phyloP scores from a whole-genome alignment of 1,140 invertebrate genomes.

The Anastrepha ludens region DNA sequence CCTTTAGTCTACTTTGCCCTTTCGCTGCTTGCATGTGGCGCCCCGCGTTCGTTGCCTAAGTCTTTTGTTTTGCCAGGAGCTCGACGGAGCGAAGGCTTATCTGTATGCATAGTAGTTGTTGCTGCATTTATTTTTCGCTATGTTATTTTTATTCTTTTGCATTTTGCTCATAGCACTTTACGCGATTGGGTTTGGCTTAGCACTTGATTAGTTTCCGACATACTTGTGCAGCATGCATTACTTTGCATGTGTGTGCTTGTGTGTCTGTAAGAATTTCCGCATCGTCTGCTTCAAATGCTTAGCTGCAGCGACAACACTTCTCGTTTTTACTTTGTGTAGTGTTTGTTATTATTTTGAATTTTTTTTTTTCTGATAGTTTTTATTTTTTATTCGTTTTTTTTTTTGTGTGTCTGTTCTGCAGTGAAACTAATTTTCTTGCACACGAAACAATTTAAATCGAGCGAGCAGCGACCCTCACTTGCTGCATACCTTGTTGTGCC shows the following conservation, averaged over 20 bases:
- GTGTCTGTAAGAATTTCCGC: conserved; percentile 7
- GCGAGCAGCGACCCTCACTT: not conserved
- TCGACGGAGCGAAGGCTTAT: not conserved
- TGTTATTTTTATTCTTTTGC: not conserved
- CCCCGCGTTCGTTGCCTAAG: conserved; percentile 19
- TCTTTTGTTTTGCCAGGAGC: conserved; percentile 36
- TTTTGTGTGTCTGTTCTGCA: conserved; percentile 35
- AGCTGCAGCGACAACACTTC: not conserved
- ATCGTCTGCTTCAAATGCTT: conserved; percentile 7
- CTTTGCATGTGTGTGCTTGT: not conserved
- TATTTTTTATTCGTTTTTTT: conserved; percentile 36
- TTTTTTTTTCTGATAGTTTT: conserved; percentile 46
- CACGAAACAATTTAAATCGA: conserved; percentile 62
- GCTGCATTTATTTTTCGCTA: not conserved
- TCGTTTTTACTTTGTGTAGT: not conserved
- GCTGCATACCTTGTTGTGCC: not conserved
- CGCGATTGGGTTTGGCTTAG: conserved; percentile 46
- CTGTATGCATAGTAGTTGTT: not conserved
- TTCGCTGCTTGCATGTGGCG: not conserved
- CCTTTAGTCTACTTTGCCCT: not conserved
- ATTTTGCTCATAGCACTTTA: conserved; percentile 23
- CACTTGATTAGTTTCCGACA: conserved; percentile 46
- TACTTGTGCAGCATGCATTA: not conserved
- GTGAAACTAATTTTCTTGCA: conserved; percentile 74
- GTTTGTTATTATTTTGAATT: conserved; percentile 55